These are phyloP conservation scores for Diachrysia chrysitis DNA, from an alignment of 2,888 invertebrate genomes.

Conservation along the genomic window DNA sequence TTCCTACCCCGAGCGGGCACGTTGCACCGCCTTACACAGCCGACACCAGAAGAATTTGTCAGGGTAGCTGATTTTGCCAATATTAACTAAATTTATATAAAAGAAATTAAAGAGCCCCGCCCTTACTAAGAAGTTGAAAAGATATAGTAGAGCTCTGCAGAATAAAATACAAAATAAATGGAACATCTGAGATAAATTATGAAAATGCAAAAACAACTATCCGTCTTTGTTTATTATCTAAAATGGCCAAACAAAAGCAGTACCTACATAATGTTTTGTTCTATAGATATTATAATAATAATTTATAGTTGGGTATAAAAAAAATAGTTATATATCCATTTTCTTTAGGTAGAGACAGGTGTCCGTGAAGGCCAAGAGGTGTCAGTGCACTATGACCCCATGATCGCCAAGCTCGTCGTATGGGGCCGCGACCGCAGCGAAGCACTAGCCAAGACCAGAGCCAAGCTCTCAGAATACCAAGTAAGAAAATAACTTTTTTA, in stretches of 20 bases:
- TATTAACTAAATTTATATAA: too few relatives aligned
- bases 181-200: too few relatives aligned
- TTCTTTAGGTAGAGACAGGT: constrained; percentile 93
- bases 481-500: constrained; percentile 85
- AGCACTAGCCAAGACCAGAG: constrained; percentile 94
- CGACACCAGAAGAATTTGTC: constrained; percentile 90
- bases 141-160: too few relatives aligned
- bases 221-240: not conserved
- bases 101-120: too few relatives aligned
- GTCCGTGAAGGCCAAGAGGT: constrained; percentile 97
- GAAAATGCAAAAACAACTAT: too few relatives aligned
- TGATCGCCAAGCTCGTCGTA: constrained; percentile 99
- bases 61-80: constrained; percentile 80
- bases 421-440: constrained; percentile 96
- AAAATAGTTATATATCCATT: not conserved
- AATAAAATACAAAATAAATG: too few relatives aligned
- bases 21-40: constrained; percentile 93
- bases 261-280: too few relatives aligned
- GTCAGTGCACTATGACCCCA: constrained; percentile 99
- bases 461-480: constrained; percentile 95
- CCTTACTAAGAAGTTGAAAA: too few relatives aligned
- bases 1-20: constrained; percentile 98
- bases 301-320: too few relatives aligned
- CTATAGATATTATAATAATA: too few relatives aligned
- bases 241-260: too few relatives aligned